Evolutionary conservation across 2,113 vertebrate species (phyloP).

Genomic region (cat (Felis catus)): DNA sequence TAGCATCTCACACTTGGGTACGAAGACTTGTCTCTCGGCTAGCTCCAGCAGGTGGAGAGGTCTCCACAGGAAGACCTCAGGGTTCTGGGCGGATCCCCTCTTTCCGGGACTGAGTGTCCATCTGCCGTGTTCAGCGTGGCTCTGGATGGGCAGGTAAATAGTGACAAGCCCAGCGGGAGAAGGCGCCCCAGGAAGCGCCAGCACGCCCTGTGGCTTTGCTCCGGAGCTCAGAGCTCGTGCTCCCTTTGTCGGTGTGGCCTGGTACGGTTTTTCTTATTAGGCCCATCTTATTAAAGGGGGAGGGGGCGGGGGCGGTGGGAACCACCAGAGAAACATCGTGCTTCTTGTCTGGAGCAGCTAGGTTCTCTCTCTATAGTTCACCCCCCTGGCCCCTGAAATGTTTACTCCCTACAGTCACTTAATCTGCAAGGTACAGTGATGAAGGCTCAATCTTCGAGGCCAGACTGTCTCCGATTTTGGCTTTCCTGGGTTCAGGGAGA

Average conservation of each 20-base stretch:
- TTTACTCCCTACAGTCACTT: neutral
- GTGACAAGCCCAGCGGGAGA: neutral
- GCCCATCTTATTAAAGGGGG: neutral
- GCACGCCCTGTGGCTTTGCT: neutral
- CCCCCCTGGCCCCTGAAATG: neutral
- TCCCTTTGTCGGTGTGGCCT: neutral
- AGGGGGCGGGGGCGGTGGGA: neutral
- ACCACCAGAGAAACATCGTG: neutral
- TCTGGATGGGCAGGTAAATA: neutral
- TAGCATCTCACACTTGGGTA: neutral
- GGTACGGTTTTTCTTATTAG: neutral
- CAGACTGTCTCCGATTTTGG: neutral
- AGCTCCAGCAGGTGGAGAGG: neutral
- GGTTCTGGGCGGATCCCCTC: neutral
- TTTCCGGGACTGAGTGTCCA: neutral
- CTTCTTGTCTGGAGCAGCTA: neutral
- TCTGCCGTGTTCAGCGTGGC: neutral
- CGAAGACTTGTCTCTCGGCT: neutral
- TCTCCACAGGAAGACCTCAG: neutral
- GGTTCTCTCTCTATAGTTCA: neutral
- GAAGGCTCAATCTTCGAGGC: neutral
- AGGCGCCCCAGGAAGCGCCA: neutral
- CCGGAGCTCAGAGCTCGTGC: neutral
- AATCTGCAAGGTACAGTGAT: neutral
- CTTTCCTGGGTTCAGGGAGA: neutral